phyloP scores from a whole-genome alignment of 1,140 invertebrate species.

The Stratiolaelaps scimitus region DNA sequence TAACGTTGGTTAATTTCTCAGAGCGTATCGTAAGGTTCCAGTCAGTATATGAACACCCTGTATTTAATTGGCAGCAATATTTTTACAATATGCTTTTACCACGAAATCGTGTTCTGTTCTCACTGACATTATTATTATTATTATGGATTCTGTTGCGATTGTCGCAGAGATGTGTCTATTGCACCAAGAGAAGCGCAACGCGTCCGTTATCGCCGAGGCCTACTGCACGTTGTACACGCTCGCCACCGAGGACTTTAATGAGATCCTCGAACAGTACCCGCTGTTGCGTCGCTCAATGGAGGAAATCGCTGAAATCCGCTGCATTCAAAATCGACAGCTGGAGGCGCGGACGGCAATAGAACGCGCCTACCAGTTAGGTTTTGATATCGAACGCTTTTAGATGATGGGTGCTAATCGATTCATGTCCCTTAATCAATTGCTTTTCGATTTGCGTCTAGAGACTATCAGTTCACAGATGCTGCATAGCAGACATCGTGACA shows the following conservation, averaged over 20 bases:
- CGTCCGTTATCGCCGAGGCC: slow-evolving; percentile 88
- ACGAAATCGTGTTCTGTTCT: too few species aligned
- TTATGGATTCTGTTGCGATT: too few species aligned
- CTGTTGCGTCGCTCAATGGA: background rate
- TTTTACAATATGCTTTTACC: too few species aligned
- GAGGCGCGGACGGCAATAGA: background rate
- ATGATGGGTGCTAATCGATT: background rate
- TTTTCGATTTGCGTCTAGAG: too few species aligned
- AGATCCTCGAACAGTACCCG: background rate
- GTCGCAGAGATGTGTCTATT: slow-evolving; percentile 48
- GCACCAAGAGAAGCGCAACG: slow-evolving; percentile 61
- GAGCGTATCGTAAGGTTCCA: too few species aligned
- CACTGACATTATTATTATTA: too few species aligned
- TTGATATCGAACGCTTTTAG: slow-evolving; percentile 11
- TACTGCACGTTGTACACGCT: slow-evolving; percentile 98
- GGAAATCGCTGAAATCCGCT: background rate
- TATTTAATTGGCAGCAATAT: too few species aligned
- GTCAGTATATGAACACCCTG: too few species aligned
- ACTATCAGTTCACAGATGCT: too few species aligned
- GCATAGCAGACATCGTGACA: too few species aligned
- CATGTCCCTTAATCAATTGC: too few species aligned
- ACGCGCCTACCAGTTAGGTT: background rate
- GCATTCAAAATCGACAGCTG: slow-evolving; percentile 1
- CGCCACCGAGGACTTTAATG: slow-evolving; percentile 90
- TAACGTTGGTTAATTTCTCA: too few species aligned